Percentiles rank a stretch among this genome's conserved stretches.
Conservation (phyloP, 2,888 invertebrate species). For the Antheraea yamamai region DNA sequence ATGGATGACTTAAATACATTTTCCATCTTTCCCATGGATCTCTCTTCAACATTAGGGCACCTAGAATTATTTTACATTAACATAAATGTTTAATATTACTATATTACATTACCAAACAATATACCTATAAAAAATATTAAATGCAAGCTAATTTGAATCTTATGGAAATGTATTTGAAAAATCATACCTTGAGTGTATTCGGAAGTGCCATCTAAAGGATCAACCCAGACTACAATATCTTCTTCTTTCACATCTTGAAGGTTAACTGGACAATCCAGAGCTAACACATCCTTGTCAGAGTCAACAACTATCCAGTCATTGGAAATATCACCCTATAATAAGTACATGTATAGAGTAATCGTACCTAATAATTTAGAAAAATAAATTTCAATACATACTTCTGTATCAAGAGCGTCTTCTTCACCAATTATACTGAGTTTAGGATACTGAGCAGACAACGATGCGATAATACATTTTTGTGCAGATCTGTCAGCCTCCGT, state of each 20-base stretch:
- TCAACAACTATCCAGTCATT: constrained; percentile 90
- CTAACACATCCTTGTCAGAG: constrained; percentile 85
- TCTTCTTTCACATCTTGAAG: constrained; percentile 85
- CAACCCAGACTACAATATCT: constrained; percentile 98
- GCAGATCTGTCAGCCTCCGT: constrained; percentile 99
- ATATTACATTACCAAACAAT: neutral
- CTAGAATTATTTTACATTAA: constrained; percentile 64
- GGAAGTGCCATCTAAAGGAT: constrained; percentile 98
- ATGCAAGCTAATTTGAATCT: neutral
- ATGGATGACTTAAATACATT: constrained; percentile 78
- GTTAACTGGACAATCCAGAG: constrained; percentile 85
- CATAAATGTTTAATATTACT: constrained; percentile 3
- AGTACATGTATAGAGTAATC: neutral
- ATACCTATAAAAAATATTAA: neutral
- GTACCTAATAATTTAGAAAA: neutral
- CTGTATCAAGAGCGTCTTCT: constrained; percentile 87
- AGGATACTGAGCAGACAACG: constrained; percentile 92
- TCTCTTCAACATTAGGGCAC: constrained; percentile 81
- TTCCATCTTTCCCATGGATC: constrained; percentile 81
- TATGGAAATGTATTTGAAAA: neutral
- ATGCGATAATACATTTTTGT: constrained; percentile 95
- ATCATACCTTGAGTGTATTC: constrained; percentile 97
- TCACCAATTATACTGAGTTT: constrained; percentile 93
- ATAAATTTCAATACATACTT: constrained; percentile 59
- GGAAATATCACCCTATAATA: constrained; percentile 73